Percentiles rank a stretch among this genome's conserved stretches.
phyloP scores from a whole-genome alignment of 1,140 invertebrate genomes.

The Drosophila pallidifrons region DNA sequence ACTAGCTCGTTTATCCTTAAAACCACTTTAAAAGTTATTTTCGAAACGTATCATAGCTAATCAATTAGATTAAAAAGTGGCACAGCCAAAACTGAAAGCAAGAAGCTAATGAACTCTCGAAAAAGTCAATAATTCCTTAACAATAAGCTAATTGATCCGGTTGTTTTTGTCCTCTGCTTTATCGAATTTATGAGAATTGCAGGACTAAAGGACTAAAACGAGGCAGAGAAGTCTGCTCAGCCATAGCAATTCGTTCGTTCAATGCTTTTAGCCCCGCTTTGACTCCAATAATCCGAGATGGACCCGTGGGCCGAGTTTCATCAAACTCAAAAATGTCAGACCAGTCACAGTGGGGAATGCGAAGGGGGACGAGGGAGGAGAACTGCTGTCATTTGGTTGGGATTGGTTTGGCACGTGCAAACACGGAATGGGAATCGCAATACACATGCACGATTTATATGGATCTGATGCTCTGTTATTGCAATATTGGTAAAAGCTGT shows the following conservation, averaged over 20 bases:
- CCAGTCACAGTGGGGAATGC: slow-evolving; percentile 7
- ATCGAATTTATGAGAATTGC: slow-evolving; percentile 5
- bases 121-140: background rate
- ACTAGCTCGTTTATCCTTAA: no score
- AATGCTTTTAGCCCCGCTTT: slow-evolving; percentile 46
- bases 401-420: slow-evolving; percentile 65
- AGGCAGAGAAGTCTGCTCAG: background rate
- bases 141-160: slow-evolving; percentile 5
- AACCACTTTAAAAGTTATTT: no score
- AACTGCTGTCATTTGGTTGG: slow-evolving; percentile 61
- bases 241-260: background rate
- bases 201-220: background rate
- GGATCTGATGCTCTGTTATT: slow-evolving; percentile 38
- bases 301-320: slow-evolving; percentile 41
- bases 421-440: slow-evolving; percentile 29
- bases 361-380: background rate
- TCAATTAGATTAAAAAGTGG: no score
- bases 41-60: no score
- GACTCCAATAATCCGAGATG: slow-evolving; percentile 51
- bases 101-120: background rate
- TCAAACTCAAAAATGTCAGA: slow-evolving; percentile 52
- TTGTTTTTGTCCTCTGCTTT: background rate
- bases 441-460: slow-evolving; percentile 30
- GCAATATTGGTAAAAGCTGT: slow-evolving; percentile 68
- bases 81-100: no score